Base-by-base conservation (phyloP, 2,888 invertebrate genomes). In the Napeogenes inachia region DNA sequence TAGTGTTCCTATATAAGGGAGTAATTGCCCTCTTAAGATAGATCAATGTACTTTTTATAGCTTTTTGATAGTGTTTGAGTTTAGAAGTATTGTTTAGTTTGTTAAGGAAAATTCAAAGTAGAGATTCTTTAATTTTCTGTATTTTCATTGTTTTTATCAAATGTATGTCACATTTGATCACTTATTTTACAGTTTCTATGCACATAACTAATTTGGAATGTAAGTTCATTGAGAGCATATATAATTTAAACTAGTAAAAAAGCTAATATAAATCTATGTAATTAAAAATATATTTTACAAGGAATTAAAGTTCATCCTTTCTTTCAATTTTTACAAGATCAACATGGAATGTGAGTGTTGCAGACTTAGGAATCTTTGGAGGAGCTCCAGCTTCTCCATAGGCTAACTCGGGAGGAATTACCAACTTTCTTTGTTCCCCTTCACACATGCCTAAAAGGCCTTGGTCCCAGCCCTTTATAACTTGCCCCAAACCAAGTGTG, bases 401-500 rank as follows among this genome's bases (percentile, higher is more conserved):
- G 0, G 94, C 97, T 68, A 97, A 84, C 73, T 97, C 95, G 10
- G 97, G 93, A 13, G 97, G 97, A 73, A 97, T 96, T 4, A 96
- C 95, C 50, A 97, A 87, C 77, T 95, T 96, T 59, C 97, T 92
- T 78, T 95, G 95, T 81, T 97, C 97, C 53, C 96, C 96, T 78
- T 94, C 95, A 85, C 97, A 97, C 96, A 97, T 97, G 57, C 95
- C 95, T 65, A 97, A 88, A 2, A 97, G 89, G 0, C 97, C 97
- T 86, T 96, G 96, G 73, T 97, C 97, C 97, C 97, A 97, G 50
- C 97, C 97, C 82, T 95, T 95, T 70, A 97, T 97, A 3, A 97
- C 97, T 85, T 97, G 96, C 0, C 96, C 96, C 3, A 93, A 92
- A 53, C 97, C 97, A 61, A 97, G 86, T 2, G 95, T 95, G 76